Percentiles rank a stretch among this genome's conserved stretches.
Conservation (phyloP, 2,113 vertebrate species). For the Puntigrus tetrazona region DNA sequence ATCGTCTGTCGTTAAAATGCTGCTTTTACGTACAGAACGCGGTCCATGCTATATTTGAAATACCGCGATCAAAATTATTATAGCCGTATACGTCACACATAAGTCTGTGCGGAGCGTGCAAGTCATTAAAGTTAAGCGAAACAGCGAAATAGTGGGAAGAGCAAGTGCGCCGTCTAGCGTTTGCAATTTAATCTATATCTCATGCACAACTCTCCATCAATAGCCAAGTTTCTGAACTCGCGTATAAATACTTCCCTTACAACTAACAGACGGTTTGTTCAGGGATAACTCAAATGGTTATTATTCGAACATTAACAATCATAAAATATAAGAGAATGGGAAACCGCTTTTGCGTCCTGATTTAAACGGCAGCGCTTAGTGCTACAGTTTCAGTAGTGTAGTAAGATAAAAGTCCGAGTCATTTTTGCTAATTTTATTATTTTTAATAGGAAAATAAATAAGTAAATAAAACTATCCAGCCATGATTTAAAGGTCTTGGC, state of each 20-base stretch:
- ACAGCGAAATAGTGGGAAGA: constrained; percentile 10
- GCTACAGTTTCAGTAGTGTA: neutral
- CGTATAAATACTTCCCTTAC: neutral
- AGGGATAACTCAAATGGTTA: neutral
- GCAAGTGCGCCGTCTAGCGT: constrained; percentile 54
- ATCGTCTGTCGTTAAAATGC: neutral
- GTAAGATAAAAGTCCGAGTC: neutral
- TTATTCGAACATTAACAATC: neutral
- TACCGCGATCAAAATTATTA: neutral
- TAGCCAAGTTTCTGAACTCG: neutral
- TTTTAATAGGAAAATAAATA: too few species aligned
- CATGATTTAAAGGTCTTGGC: neutral
- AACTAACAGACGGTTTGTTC: neutral
- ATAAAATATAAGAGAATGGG: neutral
- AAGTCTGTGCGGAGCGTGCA: neutral
- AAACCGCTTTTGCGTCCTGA: neutral
- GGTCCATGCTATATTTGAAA: neutral
- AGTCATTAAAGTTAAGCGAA: neutral
- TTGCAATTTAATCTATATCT: neutral
- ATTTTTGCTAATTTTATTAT: too few species aligned
- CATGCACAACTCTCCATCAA: neutral
- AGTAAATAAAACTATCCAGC: neutral
- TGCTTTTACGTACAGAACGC: neutral
- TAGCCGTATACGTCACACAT: neutral
- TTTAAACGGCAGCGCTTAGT: neutral